Evolutionary conservation across 2,113 vertebrate genomes (phyloP).

Genomic region (Gymnobelideus leadbeateri): DNA sequence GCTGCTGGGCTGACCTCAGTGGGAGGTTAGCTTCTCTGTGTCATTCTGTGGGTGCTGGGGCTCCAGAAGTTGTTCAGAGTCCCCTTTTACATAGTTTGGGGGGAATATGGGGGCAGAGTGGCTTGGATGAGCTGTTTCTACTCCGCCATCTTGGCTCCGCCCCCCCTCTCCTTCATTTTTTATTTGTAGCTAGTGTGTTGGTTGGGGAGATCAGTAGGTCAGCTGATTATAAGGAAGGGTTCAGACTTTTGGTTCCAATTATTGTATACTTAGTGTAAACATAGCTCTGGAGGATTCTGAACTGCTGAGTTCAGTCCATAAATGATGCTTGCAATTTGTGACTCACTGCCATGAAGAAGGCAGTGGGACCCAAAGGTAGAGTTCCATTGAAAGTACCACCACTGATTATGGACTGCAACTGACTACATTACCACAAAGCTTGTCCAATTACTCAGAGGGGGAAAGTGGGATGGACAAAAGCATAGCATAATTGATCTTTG

Average conservation of each 20-base stretch:
- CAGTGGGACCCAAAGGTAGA: slow-evolving; percentile 12
- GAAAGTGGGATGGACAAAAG: slow-evolving; percentile 4
- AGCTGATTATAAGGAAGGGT: neutral
- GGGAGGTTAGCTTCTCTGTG: too few relatives aligned
- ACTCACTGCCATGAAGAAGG: neutral
- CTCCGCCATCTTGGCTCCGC: too few relatives aligned
- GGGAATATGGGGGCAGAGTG: too few relatives aligned
- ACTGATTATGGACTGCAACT: neutral
- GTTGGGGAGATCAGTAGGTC: neutral
- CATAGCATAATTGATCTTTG: neutral
- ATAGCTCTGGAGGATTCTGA: neutral
- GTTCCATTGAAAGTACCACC: slow-evolving; percentile 2
- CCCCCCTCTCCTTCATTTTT: neutral
- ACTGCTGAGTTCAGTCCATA: neutral
- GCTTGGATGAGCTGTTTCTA: too few relatives aligned
- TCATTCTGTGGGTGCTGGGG: too few relatives aligned
- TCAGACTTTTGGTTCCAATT: slow-evolving; percentile 6
- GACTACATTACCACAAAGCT: slow-evolving; percentile 59
- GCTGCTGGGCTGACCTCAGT: too few relatives aligned
- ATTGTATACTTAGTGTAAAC: neutral
- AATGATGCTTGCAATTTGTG: neutral
- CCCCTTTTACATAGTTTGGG: too few relatives aligned
- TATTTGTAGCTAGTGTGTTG: neutral
- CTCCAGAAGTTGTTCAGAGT: too few relatives aligned
- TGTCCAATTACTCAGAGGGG: slow-evolving; percentile 35